Evolutionary conservation across 2,888 invertebrate species (phyloP).

Genomic region (Dimorphilus gyrociliatus): DNA sequence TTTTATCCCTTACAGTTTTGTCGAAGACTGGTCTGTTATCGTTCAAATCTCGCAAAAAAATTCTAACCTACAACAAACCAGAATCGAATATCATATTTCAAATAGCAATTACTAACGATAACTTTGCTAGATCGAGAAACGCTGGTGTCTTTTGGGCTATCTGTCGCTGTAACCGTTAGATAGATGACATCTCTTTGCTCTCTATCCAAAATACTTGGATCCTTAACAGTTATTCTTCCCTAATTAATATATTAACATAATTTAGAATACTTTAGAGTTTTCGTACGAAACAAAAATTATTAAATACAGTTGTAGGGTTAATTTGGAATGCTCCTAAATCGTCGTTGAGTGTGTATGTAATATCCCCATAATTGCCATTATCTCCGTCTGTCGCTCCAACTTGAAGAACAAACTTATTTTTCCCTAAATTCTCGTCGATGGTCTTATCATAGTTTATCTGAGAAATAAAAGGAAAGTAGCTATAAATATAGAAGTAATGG

Average conservation of each 20-base stretch:
- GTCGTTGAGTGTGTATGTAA: conserved; percentile 60
- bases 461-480: conserved; percentile 2
- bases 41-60: conserved; percentile 57
- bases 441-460: conserved; percentile 10
- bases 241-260: conserved; percentile 7
- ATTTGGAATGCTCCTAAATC: conserved; percentile 54
- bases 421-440: conserved; percentile 15
- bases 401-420: conserved; percentile 11
- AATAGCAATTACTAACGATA: conserved; percentile 47
- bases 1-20: conserved; percentile 55
- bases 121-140: conserved; percentile 55
- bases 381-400: conserved; percentile 24
- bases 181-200: conserved; percentile 54
- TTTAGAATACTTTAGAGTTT: no score
- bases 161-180: conserved; percentile 61
- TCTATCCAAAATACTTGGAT: conserved; percentile 57
- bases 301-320: conserved; percentile 31
- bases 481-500: conserved; percentile 1
- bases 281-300: background rate
- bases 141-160: conserved; percentile 48
- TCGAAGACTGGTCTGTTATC: conserved; percentile 70
- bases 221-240: conserved; percentile 59
- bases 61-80: conserved; percentile 14
- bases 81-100: background rate
- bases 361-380: conserved; percentile 53